These are phyloP conservation scores for Tenebrio molitor DNA, from an alignment of 1,140 invertebrate species.

Conservation along the genomic window DNA sequence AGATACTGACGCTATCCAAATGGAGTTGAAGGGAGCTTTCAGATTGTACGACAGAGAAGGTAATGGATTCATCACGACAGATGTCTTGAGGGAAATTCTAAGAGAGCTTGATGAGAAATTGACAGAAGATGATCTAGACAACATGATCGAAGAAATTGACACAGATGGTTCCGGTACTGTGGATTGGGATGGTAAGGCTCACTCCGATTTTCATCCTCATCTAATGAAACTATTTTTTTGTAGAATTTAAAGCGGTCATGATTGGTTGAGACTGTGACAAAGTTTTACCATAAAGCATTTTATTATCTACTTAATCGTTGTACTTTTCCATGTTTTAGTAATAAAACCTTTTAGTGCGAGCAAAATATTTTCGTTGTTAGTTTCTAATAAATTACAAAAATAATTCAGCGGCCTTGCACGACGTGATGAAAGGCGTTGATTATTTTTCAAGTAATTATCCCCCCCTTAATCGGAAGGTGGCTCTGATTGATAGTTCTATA, in stretches of 20 bases:
- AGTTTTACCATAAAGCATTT: neutral
- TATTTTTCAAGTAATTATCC: conserved; percentile 4
- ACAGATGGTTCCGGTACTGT: conserved; percentile 79
- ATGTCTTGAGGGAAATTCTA: conserved; percentile 79
- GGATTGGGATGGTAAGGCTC: conserved; percentile 80
- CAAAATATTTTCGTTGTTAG: neutral
- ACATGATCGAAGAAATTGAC: conserved; percentile 85
- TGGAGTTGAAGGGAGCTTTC: too few species aligned
- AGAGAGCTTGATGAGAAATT: conserved; percentile 82
- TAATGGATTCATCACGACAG: conserved; percentile 83
- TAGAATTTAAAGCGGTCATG: conserved; percentile 88
- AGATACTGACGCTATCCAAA: conserved; percentile 79
- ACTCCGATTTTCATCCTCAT: neutral
- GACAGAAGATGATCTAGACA: conserved; percentile 77
- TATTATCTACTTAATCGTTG: too few species aligned
- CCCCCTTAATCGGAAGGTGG: conserved; percentile 22
- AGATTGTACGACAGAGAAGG: too few species aligned
- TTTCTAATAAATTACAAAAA: neutral
- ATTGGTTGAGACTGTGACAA: conserved; percentile 72
- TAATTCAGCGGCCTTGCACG: conserved; percentile 2
- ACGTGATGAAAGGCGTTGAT: neutral
- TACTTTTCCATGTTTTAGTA: conserved; percentile 29
- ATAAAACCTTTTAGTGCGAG: conserved; percentile 8
- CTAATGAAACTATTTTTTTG: conserved; percentile 59
- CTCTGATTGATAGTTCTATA: conserved; percentile 48